Base-by-base conservation (phyloP, 1,140 invertebrate species). In the Doryteuthis pealeii region DNA sequence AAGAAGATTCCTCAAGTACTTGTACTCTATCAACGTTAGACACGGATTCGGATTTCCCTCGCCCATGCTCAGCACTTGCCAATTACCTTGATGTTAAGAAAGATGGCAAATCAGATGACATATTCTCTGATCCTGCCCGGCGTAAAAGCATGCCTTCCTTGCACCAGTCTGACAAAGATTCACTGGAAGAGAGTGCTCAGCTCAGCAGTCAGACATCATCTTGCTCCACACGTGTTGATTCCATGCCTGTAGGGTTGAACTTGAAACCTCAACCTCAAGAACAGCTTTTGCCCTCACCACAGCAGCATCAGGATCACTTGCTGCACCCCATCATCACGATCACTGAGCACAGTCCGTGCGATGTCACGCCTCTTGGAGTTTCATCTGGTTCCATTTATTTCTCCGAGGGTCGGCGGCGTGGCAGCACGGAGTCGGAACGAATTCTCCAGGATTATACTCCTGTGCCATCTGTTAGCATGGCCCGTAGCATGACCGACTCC, bases 311-410 rank as follows among this genome's bases (percentile, higher is more conserved):
- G 68, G 79, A 80, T 28, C 70, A 75, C 6, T 68, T 79, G 22
- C 76, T 78, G 32, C 96, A 96, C 89, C 96, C 96, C 0, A 97
- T 98, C 71, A 98, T 98, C 66, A 98, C 96, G 1, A 95, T 98
- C 0, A 98, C 96, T 1, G 95, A 97, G 85, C 95, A 98, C 83
- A 96, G 81, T 71, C 77, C 84, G 18, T 31, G 32, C 30, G 66
- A 31, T 31, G 3, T 22, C 18, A 33, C 66, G 18, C 12, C 66
- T 32, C 54, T 62, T 22, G 66, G 22, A 26, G 30, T 22, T 30
- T 18, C 66, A 32, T 8, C 66, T 12, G 26, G 18, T 26, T 31
- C 66, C 18, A 18, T 30, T 32, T 30, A 32, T 30, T 68, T 68
- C 18, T 31, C 28, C 30, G 28, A 31, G 15, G 12, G 22, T 18